Evolutionary conservation across 2,888 invertebrate species (phyloP), one percentile per base, ranked within the genome.

Genomic region (Dolichopus griseipennis): DNA sequence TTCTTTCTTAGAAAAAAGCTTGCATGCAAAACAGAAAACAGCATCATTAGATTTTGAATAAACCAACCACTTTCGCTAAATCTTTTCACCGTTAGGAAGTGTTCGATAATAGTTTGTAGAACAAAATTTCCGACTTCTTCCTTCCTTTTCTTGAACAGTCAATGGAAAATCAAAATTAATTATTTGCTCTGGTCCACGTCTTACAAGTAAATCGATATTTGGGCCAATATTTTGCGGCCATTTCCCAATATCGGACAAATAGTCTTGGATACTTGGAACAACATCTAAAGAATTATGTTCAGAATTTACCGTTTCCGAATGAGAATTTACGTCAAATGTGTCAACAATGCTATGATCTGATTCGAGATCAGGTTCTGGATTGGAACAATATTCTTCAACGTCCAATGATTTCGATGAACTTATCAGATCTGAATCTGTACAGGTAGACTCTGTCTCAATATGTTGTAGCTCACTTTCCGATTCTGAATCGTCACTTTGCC

Each of bases 61-160:
- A 18, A 18, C 52, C 18, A 61, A 61, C 52, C 52, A 61, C 15
- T 61, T 18, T 18, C 22, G 64, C 8, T 64, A 8, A 34, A 34
- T 34, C 34, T 64, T 64, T 34, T 64, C 64, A 34, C 64, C 64
- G 34, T 64, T 64, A 64, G 64, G 64, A 33, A 64, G 64, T 64
- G 33, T 64, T 64, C 64, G 9, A 33, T 34, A 64, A 64, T 64
- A 64, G 64, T 64, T 64, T 64, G 33, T 34, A 34, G 34, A 34
- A 64, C 33, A 64, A 64, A 64, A 64, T 18, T 64, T 64, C 18
- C 64, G 12, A 64, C 34, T 64, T 64, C 64, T 64, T 34, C 64
- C 64, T 64, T 64, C 34, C 15, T 64, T 12, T 64, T 64, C 34
- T 34, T 64, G 34, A 64, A 64, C 34, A 64, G 37, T 10, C 12